These are phyloP conservation scores for Meles meles DNA, from an alignment of 2,113 vertebrate species.

Conservation along the genomic window DNA sequence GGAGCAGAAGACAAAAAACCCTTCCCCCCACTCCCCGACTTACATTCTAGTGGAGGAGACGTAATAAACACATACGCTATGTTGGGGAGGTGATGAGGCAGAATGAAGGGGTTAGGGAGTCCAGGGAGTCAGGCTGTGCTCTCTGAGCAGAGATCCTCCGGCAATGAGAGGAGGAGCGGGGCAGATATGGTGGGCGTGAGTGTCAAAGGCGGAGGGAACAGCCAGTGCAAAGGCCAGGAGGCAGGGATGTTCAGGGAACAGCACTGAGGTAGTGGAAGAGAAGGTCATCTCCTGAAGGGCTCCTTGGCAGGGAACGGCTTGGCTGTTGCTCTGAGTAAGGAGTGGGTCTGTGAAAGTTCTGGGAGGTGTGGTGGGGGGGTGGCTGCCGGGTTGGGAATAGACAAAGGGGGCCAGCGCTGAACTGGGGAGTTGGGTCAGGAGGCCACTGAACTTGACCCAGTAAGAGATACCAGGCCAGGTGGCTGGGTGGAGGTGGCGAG, in stretches of 20 bases:
- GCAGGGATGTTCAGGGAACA: not conserved
- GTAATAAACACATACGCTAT: not conserved
- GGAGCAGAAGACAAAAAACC: not conserved
- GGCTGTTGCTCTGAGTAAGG: not conserved
- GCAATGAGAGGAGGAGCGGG: not conserved
- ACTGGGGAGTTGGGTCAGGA: not conserved
- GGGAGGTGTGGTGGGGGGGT: no score
- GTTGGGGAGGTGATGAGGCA: no score
- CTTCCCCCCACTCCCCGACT: not conserved
- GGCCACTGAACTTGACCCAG: not conserved
- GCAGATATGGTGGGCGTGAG: no score
- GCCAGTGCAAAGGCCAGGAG: not conserved
- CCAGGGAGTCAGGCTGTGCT: not conserved
- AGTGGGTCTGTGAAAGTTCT: not conserved
- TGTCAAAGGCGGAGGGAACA: not conserved
- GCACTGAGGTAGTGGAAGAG: fast-evolving
- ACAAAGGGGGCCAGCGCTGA: not conserved
- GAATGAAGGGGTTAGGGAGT: not conserved
- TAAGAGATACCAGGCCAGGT: not conserved
- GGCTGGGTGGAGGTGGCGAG: not conserved
- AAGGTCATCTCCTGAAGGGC: fast-evolving
- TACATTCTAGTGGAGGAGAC: not conserved
- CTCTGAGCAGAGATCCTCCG: not conserved
- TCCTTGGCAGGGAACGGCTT: not conserved
- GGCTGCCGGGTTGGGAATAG: not conserved